phyloP scores from a whole-genome alignment of 2,888 invertebrate species.

The Eutolmus rufibarbis region DNA sequence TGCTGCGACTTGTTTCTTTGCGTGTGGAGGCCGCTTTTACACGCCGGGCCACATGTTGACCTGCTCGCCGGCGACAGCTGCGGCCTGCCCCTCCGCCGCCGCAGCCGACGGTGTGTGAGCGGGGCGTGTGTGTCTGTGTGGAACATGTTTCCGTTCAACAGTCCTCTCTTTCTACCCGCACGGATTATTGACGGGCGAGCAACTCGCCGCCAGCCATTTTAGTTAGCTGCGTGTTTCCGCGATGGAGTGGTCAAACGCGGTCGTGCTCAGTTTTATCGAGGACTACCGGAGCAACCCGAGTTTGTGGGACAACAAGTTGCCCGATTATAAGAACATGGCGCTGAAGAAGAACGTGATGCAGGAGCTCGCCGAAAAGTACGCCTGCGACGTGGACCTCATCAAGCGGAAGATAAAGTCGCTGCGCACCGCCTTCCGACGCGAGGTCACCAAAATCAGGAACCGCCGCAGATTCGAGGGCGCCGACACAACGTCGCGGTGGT shows the following conservation, averaged over 20 bases:
- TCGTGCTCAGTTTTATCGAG: slow-evolving; percentile 20
- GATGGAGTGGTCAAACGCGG: slow-evolving; percentile 32
- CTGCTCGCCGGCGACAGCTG: background rate
- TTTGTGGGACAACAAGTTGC: slow-evolving; percentile 10
- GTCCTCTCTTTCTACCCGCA: background rate
- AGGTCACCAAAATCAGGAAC: slow-evolving; percentile 1
- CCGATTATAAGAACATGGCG: slow-evolving; percentile 8
- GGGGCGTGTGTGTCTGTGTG: background rate
- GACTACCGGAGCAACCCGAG: slow-evolving; percentile 13
- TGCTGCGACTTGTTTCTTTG: background rate
- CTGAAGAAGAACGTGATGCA: background rate
- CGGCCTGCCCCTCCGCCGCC: background rate
- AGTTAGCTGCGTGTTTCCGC: background rate
- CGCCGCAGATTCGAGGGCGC: background rate
- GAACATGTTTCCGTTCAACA: slow-evolving; percentile 32
- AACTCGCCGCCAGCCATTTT: background rate
- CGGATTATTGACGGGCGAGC: background rate
- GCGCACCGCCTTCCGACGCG: slow-evolving; percentile 32
- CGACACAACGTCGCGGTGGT: slow-evolving; percentile 9
- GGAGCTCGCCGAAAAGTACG: background rate
- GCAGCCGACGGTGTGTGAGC: background rate
- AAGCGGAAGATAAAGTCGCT: slow-evolving; percentile 30
- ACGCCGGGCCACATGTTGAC: background rate
- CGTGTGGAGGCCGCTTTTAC: background rate
- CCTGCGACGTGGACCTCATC: background rate